These are phyloP conservation scores for Aegithalos caudatus DNA, from an alignment of 2,113 vertebrate genomes.

Conservation along the genomic window DNA sequence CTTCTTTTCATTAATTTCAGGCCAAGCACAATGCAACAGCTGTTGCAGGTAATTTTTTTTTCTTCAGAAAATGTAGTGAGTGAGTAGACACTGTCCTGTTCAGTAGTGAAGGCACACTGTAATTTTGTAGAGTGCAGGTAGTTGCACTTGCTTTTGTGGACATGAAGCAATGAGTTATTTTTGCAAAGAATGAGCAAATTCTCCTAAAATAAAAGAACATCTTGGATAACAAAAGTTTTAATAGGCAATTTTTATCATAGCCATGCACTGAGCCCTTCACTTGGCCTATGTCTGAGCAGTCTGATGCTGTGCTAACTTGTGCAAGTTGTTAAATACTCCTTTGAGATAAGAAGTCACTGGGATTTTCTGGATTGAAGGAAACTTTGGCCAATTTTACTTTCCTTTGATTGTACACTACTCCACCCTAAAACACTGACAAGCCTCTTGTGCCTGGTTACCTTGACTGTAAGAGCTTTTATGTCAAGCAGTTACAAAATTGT, in stretches of 20 bases:
- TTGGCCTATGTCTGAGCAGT: background rate
- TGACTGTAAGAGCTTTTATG: background rate
- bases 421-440: slow-evolving; percentile 1
- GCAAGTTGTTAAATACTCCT: slow-evolving; percentile 17
- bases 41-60: background rate
- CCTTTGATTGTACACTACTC: slow-evolving; percentile 1
- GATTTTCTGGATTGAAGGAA: slow-evolving; percentile 35
- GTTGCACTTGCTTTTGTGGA: background rate
- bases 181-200: background rate
- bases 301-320: background rate
- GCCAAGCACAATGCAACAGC: background rate
- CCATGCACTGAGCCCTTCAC: background rate
- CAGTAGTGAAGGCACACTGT: background rate
- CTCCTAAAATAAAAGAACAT: background rate
- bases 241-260: background rate
- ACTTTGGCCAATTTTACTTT: slow-evolving; percentile 1
- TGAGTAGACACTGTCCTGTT: background rate
- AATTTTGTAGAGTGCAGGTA: background rate
- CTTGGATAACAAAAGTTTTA: background rate
- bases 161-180: background rate
- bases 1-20: background rate
- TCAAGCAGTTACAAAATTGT: background rate
- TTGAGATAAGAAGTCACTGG: slow-evolving; percentile 29
- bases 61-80: background rate
- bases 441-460: slow-evolving; percentile 40